Evolutionary conservation across 2,113 vertebrate genomes (phyloP).

Genomic region (Collichthys lucidus): DNA sequence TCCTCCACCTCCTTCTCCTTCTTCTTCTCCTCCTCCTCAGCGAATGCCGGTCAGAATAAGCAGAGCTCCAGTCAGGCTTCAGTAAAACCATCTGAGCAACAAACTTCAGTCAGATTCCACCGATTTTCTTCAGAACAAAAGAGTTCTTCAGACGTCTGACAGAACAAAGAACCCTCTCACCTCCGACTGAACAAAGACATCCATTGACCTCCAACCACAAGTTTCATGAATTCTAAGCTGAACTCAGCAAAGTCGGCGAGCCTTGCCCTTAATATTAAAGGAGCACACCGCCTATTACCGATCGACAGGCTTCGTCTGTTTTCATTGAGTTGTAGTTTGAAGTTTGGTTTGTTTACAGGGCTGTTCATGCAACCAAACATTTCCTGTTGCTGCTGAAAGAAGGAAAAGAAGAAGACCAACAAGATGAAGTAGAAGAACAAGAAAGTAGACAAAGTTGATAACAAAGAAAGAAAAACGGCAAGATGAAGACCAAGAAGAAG

Average conservation of each 20-base stretch:
- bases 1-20: conserved; percentile 26
- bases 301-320: no score
- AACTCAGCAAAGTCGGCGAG: no score
- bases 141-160: neutral
- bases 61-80: conserved; percentile 35
- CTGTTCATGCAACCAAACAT: no score
- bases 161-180: neutral
- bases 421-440: no score
- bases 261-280: no score
- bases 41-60: conserved; percentile 66
- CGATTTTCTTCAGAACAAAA: conserved; percentile 24
- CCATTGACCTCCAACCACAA: neutral
- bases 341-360: no score
- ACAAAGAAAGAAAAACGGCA: no score
- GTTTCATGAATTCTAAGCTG: conserved; percentile 3
- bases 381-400: neutral
- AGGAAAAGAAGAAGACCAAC: no score
- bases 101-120: neutral
- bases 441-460: no score
- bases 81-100: conserved; percentile 31
- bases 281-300: no score
- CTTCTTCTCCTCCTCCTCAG: conserved; percentile 5
- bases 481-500: no score
- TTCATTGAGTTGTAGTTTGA: no score
- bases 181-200: neutral